phyloP scores from a whole-genome alignment of 1,140 invertebrate genomes.

The Apocrypta bakeri region DNA sequence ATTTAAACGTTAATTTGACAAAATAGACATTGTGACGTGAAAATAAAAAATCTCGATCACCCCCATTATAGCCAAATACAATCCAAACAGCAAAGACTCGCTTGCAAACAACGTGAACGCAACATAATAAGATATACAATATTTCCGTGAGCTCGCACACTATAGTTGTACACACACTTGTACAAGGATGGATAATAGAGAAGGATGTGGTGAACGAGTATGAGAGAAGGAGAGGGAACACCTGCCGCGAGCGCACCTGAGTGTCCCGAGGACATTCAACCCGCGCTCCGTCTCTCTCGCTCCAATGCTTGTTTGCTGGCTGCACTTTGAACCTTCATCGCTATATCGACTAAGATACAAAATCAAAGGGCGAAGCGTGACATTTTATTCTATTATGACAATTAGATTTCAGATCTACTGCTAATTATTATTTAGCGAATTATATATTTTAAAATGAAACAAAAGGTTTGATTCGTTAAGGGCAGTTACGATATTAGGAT shows the following conservation, averaged over 20 bases:
- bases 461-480: no score
- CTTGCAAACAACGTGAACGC: background rate
- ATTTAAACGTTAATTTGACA: no score
- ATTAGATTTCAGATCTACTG: constrained; percentile 36
- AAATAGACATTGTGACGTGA: no score
- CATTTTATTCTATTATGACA: constrained; percentile 43
- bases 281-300: constrained; percentile 20
- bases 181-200: constrained; percentile 22
- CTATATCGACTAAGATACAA: background rate
- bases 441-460: no score
- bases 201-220: constrained; percentile 11
- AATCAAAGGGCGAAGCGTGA: constrained; percentile 11
- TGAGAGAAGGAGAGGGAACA: constrained; percentile 35
- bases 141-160: background rate
- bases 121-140: background rate
- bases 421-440: background rate
- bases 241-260: constrained; percentile 54
- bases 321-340: constrained; percentile 47
- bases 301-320: background rate
- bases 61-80: background rate
- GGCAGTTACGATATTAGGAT: background rate
- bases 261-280: constrained; percentile 55
- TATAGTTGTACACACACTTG: background rate
- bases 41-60: constrained; percentile 18
- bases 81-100: background rate